phyloP scores from a whole-genome alignment of 2,888 invertebrate genomes.

The Microchrysa polita region DNA sequence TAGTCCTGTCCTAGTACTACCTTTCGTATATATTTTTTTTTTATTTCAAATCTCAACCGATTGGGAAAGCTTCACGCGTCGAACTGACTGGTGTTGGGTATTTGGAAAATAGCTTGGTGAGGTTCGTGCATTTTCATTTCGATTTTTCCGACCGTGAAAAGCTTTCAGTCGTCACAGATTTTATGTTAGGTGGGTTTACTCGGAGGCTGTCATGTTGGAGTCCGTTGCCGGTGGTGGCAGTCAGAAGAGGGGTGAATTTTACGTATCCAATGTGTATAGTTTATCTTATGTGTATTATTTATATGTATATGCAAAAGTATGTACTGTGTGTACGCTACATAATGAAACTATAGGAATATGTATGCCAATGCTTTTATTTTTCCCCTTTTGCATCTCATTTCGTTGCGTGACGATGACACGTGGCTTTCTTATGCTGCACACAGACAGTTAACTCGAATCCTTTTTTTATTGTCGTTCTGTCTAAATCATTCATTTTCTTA shows the following conservation, averaged over 20 bases:
- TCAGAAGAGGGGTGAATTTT: slow-evolving; percentile 9
- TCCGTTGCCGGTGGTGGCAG: not conserved
- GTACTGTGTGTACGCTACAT: not conserved
- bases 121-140: slow-evolving; percentile 31
- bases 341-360: not conserved
- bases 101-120: slow-evolving; percentile 29
- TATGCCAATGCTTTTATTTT: not conserved
- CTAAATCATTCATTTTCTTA: too few species aligned
- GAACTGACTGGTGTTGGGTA: slow-evolving; percentile 30
- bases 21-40: too few species aligned
- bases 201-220: not conserved
- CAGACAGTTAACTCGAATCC: too few species aligned
- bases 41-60: slow-evolving; percentile 28
- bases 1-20: too few species aligned
- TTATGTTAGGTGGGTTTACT: slow-evolving; percentile 15
- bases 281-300: too few species aligned
- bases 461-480: too few species aligned
- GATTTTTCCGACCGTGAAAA: slow-evolving; percentile 36
- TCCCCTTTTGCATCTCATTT: not conserved
- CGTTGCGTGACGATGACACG: slow-evolving; percentile 21
- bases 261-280: too few species aligned
- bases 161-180: slow-evolving; percentile 1
- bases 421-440: too few species aligned
- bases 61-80: slow-evolving; percentile 37
- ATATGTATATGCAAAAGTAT: too few species aligned